Percentiles rank a stretch among this genome's conserved stretches.
These are phyloP conservation scores for Hylyphantes graminicola DNA, from an alignment of 1,140 invertebrate species.

Conservation along the genomic window DNA sequence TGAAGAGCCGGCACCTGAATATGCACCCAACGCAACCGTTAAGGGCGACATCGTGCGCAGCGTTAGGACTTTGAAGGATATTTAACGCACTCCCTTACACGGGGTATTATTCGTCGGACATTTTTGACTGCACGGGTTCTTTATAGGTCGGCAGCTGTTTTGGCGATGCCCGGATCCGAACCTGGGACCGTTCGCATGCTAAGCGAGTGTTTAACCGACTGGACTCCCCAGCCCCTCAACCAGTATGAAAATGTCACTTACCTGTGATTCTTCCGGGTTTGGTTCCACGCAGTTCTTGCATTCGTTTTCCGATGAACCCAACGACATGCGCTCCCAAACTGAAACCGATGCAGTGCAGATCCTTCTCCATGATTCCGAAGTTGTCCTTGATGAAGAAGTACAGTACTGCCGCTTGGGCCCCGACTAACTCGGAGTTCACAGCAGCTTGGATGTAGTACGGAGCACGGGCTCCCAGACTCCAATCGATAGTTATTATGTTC, in stretches of 20 bases:
- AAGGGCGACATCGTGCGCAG: too few relatives aligned
- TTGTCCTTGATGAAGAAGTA: constrained; percentile 34
- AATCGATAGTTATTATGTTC: constrained; percentile 61
- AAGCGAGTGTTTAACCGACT: too few relatives aligned
- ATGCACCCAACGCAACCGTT: too few relatives aligned
- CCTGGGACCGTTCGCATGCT: too few relatives aligned
- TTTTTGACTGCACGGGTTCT: too few relatives aligned
- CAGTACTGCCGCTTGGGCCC: constrained; percentile 41
- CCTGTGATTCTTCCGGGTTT: constrained; percentile 54
- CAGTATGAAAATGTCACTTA: background rate
- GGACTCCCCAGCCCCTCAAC: too few relatives aligned
- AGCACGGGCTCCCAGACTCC: constrained; percentile 57
- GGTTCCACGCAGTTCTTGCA: constrained; percentile 40
- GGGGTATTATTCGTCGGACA: too few relatives aligned
- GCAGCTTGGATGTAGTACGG: constrained; percentile 55
- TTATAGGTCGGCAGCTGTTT: too few relatives aligned
- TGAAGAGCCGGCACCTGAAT: too few relatives aligned
- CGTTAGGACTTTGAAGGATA: too few relatives aligned
- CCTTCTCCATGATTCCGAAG: constrained; percentile 38
- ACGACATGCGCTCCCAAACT: constrained; percentile 76
- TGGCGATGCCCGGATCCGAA: too few relatives aligned
- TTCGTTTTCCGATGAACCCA: constrained; percentile 70
- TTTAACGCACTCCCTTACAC: too few relatives aligned
- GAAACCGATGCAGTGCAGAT: constrained; percentile 74
- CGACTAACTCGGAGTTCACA: constrained; percentile 59